A percentile compares a stretch with the other conserved stretches of the same genome.
phyloP scores from a whole-genome alignment of 2,113 vertebrate genomes.

The Carollia perspicillata region DNA sequence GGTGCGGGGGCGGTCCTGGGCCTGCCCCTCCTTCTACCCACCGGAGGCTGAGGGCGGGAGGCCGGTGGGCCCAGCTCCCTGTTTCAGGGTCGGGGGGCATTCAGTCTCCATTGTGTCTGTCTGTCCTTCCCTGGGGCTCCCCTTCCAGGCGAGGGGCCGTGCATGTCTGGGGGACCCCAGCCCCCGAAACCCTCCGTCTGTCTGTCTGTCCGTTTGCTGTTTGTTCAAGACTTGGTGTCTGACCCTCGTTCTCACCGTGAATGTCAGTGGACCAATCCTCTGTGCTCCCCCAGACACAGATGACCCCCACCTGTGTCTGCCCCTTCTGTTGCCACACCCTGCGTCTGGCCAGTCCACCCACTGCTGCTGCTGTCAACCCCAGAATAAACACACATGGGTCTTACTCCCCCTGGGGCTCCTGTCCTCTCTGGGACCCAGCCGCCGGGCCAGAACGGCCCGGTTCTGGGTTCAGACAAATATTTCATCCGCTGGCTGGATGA shows the following conservation, averaged over 20 bases:
- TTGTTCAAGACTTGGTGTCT: constrained; percentile 54
- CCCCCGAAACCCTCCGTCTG: constrained; percentile 8
- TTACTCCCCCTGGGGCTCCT: background rate
- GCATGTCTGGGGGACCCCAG: constrained; percentile 71
- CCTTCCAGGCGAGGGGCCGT: constrained; percentile 48
- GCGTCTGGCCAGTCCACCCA: constrained; percentile 1
- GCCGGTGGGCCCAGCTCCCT: constrained; percentile 4
- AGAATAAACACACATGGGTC: constrained; percentile 71
- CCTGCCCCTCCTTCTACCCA: background rate
- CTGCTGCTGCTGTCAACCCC: constrained; percentile 60
- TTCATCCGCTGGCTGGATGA: background rate
- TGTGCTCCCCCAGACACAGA: constrained; percentile 16
- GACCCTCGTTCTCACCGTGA: background rate
- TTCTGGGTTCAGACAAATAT: background rate
- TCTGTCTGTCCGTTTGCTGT: constrained; percentile 58
- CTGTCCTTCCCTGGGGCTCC: constrained; percentile 52
- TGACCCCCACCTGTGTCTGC: background rate
- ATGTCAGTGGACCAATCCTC: background rate
- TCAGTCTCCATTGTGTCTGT: constrained; percentile 60
- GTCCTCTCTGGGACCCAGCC: background rate
- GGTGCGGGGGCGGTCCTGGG: constrained; percentile 53
- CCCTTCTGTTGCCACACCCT: background rate
- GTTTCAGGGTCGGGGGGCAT: constrained; percentile 58
- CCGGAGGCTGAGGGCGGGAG: background rate
- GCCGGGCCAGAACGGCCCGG: background rate